Evolutionary conservation across 2,888 invertebrate genomes (phyloP).

Genomic region (Agrotis segetum): DNA sequence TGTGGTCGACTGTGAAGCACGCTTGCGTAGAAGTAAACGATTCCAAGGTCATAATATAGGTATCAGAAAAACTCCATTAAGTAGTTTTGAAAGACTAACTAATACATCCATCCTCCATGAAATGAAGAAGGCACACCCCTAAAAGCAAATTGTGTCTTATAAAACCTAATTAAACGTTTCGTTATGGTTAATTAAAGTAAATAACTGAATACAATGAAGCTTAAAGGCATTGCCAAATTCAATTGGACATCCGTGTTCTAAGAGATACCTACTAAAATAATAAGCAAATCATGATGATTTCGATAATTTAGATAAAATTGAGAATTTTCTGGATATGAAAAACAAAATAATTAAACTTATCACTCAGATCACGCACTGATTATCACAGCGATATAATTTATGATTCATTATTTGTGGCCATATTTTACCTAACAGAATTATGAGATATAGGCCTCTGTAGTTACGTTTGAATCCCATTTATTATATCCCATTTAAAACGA

Average conservation of each 20-base stretch:
- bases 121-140: background rate
- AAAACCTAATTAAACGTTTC: constrained; percentile 31
- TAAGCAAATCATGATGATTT: background rate
- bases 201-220: constrained; percentile 17
- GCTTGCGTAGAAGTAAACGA: no score
- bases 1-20: no score
- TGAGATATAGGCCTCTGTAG: no score
- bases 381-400: background rate
- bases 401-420: background rate
- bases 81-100: no score
- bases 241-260: constrained; percentile 19
- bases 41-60: no score
- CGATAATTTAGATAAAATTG: background rate
- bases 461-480: no score
- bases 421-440: no score
- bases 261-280: background rate
- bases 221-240: constrained; percentile 5
- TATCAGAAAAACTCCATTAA: no score
- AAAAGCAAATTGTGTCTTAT: background rate
- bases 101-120: no score
- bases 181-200: constrained; percentile 13
- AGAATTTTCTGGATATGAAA: background rate
- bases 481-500: background rate
- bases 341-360: background rate
- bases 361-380: background rate